Conservation (phyloP, 2,113 vertebrate genomes). For the Elanus axillaris region DNA sequence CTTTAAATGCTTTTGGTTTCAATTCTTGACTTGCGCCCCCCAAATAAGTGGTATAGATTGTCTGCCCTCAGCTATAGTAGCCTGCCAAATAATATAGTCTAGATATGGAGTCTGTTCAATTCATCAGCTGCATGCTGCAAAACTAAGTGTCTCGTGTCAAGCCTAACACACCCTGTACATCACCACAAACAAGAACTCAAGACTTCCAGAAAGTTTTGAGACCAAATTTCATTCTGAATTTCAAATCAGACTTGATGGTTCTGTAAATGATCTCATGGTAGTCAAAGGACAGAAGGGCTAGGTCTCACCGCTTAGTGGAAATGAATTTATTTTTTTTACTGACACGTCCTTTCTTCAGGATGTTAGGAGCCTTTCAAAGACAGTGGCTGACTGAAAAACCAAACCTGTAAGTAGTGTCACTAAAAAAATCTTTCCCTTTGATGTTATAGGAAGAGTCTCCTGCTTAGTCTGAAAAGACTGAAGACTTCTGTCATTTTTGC, state of each 20-base stretch:
- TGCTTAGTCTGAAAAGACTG: not conserved
- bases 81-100: not conserved
- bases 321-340: not conserved
- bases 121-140: not conserved
- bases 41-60: not conserved
- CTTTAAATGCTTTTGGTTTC: not conserved
- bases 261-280: not conserved
- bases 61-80: not conserved
- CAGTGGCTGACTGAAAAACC: not conserved
- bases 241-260: not conserved
- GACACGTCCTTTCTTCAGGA: not conserved
- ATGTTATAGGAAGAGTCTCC: not conserved
- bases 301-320: not conserved
- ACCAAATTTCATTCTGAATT: not conserved
- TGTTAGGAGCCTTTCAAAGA: not conserved
- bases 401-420: not conserved
- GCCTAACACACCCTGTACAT: not conserved
- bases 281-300: not conserved
- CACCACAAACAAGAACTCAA: not conserved
- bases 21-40: not conserved
- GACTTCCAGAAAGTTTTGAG: not conserved
- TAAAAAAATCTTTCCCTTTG: not conserved
- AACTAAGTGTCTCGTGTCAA: fast-evolving
- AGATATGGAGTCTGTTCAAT: not conserved
- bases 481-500: not conserved